phyloP scores from a whole-genome alignment of 30 jellyfish, hydroid and myxozoan species.

The Hydractinia symbiolongicarpus region DNA sequence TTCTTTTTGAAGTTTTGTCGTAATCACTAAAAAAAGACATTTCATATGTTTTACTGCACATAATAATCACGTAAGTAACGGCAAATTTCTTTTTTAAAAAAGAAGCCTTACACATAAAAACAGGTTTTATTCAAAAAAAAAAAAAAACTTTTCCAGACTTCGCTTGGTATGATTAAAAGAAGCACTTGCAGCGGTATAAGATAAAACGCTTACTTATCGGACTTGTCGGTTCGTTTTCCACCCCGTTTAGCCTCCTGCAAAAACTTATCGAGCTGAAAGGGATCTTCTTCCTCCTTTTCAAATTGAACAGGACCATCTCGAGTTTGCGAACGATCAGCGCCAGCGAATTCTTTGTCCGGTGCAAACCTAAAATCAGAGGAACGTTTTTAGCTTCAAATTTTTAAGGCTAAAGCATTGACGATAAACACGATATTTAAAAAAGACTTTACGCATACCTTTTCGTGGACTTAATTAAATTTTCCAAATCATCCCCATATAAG shows the following conservation, averaged over 20 bases:
- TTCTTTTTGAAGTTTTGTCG: constrained; percentile 61
- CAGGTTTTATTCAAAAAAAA: not conserved
- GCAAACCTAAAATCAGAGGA: constrained; percentile 48
- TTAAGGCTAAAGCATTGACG: not conserved
- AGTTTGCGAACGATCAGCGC: constrained; percentile 76
- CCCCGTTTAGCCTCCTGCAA: constrained; percentile 96
- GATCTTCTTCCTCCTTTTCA: constrained; percentile 97
- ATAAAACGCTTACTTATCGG: constrained; percentile 52
- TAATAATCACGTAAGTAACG: not conserved
- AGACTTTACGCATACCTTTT: constrained; percentile 11
- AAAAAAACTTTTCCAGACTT: not conserved
- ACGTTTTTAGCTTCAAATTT: not conserved
- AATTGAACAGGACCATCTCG: constrained; percentile 99
- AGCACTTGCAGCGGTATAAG: not conserved
- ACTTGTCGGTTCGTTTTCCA: constrained; percentile 85
- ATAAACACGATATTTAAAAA: not conserved
- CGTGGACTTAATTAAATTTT: constrained; percentile 48
- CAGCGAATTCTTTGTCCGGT: constrained; percentile 94
- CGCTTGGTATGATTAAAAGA: not conserved
- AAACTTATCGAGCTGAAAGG: constrained; percentile 81
- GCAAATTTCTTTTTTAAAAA: not conserved
- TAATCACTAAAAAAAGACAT: constrained; percentile 39
- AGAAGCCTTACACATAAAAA: not conserved
- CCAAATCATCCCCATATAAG: constrained; percentile 92
- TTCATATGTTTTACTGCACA: no score